Conservation (phyloP, 2,113 vertebrate species). For the Galemys pyrenaicus region DNA sequence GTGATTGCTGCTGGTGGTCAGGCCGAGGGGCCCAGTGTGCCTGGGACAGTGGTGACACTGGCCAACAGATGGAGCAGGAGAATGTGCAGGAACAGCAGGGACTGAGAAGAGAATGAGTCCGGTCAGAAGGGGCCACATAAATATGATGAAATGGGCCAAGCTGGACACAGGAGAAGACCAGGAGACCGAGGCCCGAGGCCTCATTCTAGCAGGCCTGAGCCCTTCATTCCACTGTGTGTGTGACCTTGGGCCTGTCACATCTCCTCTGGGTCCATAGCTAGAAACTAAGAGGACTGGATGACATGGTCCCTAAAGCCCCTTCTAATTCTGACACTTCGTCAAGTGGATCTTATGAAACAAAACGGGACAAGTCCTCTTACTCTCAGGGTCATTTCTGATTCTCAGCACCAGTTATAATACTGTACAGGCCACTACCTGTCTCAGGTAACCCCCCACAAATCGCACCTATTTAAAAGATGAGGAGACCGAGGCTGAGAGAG, state of each 20-base stretch:
- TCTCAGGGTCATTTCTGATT: neutral
- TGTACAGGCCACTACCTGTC: neutral
- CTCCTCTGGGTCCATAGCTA: neutral
- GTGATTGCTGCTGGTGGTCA: neutral
- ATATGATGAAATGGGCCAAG: neutral
- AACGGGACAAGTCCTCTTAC: neutral
- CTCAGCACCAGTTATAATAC: too few relatives aligned
- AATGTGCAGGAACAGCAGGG: neutral
- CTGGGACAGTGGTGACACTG: neutral
- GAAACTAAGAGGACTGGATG: neutral
- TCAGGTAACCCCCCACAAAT: neutral
- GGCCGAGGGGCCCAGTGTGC: neutral
- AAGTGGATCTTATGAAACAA: conserved; percentile 21
- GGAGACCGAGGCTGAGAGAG: neutral
- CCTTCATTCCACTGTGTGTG: neutral
- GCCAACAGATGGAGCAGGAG: neutral
- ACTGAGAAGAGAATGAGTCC: neutral
- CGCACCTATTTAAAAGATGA: neutral
- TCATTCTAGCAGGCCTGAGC: neutral
- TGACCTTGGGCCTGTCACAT: neutral
- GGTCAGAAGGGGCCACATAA: neutral
- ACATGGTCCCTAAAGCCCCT: neutral
- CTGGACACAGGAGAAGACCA: neutral
- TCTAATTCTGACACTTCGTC: conserved; percentile 16
- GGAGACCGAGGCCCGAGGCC: neutral